These are phyloP conservation scores for Columbina picui DNA, from an alignment of 2,113 vertebrate genomes.

Conservation along the genomic window DNA sequence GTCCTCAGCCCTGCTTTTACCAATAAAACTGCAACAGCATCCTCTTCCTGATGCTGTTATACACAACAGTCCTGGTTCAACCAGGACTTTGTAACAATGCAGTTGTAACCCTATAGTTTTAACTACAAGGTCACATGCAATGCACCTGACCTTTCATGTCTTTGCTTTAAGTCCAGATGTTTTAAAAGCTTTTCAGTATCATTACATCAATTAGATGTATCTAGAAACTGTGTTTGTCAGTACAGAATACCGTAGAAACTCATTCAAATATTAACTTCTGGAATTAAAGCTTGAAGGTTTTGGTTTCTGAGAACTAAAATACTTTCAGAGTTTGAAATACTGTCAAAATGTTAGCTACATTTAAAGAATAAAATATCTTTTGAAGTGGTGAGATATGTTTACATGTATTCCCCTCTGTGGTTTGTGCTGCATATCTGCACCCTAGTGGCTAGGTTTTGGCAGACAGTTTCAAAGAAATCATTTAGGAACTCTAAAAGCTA, in stretches of 20 bases:
- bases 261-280: background rate
- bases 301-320: background rate
- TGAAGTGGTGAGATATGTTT: background rate
- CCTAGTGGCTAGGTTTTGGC: constrained; percentile 48
- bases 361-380: background rate
- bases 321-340: background rate
- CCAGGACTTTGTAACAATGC: background rate
- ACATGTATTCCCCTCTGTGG: background rate
- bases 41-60: background rate
- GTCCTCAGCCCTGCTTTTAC: background rate
- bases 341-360: background rate
- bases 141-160: background rate
- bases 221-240: background rate
- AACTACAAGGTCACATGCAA: background rate
- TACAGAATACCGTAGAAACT: background rate
- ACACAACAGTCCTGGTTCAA: background rate
- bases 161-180: background rate
- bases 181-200: background rate
- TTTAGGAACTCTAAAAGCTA: background rate
- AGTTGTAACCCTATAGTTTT: background rate
- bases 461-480: background rate
- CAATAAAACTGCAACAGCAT: background rate
- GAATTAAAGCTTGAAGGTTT: background rate
- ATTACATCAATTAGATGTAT: background rate
- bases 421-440: constrained; percentile 54